Evolutionary conservation across 2,888 invertebrate species (phyloP), one percentile per base, ranked within the genome.

Genomic region (Tethea ocularis): DNA sequence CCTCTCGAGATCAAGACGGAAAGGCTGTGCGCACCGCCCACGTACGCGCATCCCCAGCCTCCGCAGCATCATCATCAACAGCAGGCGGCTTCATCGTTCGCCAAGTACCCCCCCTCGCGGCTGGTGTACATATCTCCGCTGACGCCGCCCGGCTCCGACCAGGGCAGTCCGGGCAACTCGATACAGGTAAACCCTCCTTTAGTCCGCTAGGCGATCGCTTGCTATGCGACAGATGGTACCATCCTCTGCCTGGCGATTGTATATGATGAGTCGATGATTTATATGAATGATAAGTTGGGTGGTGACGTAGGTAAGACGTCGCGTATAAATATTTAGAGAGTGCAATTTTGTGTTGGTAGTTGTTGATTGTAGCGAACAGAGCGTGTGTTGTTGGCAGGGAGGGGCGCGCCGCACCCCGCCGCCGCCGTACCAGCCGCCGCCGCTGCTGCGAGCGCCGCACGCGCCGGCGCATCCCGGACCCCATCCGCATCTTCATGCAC

Each of bases 81-180:
- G 61, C 87, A 83, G 59, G 85, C 86, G 52, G 79, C 84, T 56
- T 69, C 86, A 7, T 75, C 88, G 15, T 90, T 85, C 80, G 87
- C 91, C 71, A 88, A 92, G 75, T 93, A 93, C 74, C 92, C 92
- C 56, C 87, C 87, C 24, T 87, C 85, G 71, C 86, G 93, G 68
- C 89, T 91, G 64, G 89, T 97, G 93, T 97, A 97, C 89, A 96
- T 96, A 84, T 96, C 97, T 51, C 97, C 97, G 51, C 90, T 97
- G 76, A 97, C 97, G 69, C 97, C 97, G 51, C 97, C 97, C 69
- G 96, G 96, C 84, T 97, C 97, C 60, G 97, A 97, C 83, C 97
- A 97, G 62, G 97, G 97, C 66, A 97, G 96, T 74, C 97, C 97
- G 13, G 96, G 96, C 65, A 95, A 95, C 84, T 94, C 95, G 63